Base-by-base conservation (phyloP, 1,140 invertebrate species). In the Doryteuthis pealeii region DNA sequence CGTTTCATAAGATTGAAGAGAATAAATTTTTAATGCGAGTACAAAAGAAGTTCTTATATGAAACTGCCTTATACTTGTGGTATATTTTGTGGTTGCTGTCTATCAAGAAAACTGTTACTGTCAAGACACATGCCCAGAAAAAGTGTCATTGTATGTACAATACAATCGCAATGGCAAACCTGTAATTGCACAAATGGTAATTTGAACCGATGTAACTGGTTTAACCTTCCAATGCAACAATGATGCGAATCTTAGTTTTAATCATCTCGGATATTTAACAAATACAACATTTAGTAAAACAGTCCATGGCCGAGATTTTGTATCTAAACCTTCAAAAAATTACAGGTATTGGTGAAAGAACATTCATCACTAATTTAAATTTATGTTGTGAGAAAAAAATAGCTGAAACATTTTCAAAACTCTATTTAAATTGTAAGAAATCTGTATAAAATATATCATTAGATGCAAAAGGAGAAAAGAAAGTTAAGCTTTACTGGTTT, bases 241-340 rank as follows among this genome's bases (percentile, higher is more conserved):
- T 78, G 28, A 31, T 84, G n/a, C 12, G 73, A n/a, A 73, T 18
- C 70, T 84, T 18, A 80, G 81, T 62, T 74, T 79, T n/a, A 84
- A 84, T 72, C 77, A 78, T 35, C 70, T 84, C 33, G 67, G 32
- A 5, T 49, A 58, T 5, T 54, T 82, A 12, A 28, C 32, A 12
- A 72, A 65, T 45, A 58, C 69, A 43, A 54, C 49, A 12, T 81
- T 83, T 49, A 35, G 79, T 31, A 74, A n/a, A 69, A 8, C 76
- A 79, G 12, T 69, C 72, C 15, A 73, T 79, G 1, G 30, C 40
- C 28, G 66, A 62, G 67, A 40, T 70, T 2, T 71, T 84, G 0
- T 77, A 80, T 66, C 69, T 84, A 1, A 82, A 83, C 68, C 70
- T 79, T 73, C 81, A 77, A n/a, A 70, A 78, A 15, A 79, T 84